Conservation (phyloP, 2,888 invertebrate genomes). For the Listrodromus nycthemerus region DNA sequence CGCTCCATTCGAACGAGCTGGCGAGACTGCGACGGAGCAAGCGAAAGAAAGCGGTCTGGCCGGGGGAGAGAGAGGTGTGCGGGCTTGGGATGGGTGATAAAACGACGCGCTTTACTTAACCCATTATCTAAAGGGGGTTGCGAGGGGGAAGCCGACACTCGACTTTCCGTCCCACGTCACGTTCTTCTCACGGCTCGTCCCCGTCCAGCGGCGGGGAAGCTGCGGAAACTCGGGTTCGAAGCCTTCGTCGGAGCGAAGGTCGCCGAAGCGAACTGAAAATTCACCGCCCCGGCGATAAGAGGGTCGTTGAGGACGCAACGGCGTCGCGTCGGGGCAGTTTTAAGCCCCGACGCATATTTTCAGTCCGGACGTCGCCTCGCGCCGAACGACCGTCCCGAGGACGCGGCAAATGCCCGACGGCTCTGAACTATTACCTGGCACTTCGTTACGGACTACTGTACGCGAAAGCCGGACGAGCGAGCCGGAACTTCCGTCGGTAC, state of each 20-base stretch:
- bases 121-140: conserved; percentile 70
- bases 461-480: conserved; percentile 14
- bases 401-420: not conserved
- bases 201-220: conserved; percentile 21
- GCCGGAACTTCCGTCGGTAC: conserved; percentile 50
- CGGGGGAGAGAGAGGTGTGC: conserved; percentile 6
- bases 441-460: conserved; percentile 50
- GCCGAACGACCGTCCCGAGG: conserved; percentile 32
- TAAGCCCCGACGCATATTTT: conserved; percentile 64
- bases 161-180: conserved; percentile 58
- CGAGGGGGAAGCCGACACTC: conserved; percentile 47
- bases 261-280: conserved; percentile 50
- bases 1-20: conserved; percentile 44
- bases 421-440: conserved; percentile 44
- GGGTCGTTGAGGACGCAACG: conserved; percentile 23
- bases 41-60: not conserved
- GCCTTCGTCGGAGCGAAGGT: conserved; percentile 29
- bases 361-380: conserved; percentile 46
- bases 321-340: conserved; percentile 49
- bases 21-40: conserved; percentile 4
- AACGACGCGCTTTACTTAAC: conserved; percentile 76
- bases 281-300: conserved; percentile 51
- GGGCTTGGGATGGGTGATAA: conserved; percentile 68
- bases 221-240: conserved; percentile 12
- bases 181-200: conserved; percentile 50